Evolutionary conservation across 53 echinoderm and acorn worm species (phyloP).

Genomic region (Crossaster papposus): DNA sequence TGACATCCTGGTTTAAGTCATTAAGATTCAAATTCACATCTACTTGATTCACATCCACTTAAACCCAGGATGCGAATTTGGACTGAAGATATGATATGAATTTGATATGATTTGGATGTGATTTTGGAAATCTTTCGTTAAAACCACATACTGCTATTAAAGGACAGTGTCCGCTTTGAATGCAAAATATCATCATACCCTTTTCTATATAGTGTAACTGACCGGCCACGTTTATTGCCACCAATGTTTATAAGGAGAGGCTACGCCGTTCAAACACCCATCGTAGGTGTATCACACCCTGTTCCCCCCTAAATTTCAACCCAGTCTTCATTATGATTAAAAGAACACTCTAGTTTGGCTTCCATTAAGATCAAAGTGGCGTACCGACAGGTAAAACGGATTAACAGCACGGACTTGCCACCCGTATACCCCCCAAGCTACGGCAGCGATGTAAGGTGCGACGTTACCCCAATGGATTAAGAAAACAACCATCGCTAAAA

Average conservation of each 20-base stretch:
- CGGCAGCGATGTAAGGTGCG: conserved; percentile 12
- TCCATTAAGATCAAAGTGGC: conserved; percentile 29
- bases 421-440: not conserved
- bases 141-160: too few species aligned
- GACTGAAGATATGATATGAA: too few species aligned
- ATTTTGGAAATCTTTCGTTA: too few species aligned
- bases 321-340: conserved; percentile 26
- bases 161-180: too few species aligned
- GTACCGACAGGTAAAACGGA: conserved; percentile 56
- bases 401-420: conserved; percentile 40
- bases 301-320: not conserved
- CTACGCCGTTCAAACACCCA: not conserved
- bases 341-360: not conserved
- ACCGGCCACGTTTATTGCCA: not conserved
- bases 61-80: too few species aligned
- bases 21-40: too few species aligned
- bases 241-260: not conserved
- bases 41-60: too few species aligned
- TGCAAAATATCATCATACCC: too few species aligned
- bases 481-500: not conserved
- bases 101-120: too few species aligned
- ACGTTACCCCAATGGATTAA: conserved; percentile 31
- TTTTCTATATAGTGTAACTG: not conserved
- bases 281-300: not conserved
- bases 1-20: too few species aligned